These are phyloP conservation scores for Drosophila nr. perissopoda DNA, from an alignment of 2,888 invertebrate species.

Conservation along the genomic window DNA sequence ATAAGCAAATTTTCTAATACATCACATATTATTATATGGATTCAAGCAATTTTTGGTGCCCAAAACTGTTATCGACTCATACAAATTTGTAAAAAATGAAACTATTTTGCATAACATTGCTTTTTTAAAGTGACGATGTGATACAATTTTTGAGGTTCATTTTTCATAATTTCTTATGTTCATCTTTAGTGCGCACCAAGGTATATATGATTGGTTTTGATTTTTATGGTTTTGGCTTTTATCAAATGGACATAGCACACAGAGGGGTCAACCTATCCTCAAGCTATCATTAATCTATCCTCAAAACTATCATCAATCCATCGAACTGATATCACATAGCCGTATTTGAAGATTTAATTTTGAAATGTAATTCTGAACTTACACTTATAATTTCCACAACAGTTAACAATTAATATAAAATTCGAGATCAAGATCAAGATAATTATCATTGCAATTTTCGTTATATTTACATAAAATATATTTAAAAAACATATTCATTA, in stretches of 20 bases:
- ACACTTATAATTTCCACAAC: background rate
- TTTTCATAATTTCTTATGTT: background rate
- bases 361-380: no score
- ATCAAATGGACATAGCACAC: background rate
- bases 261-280: background rate
- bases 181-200: no score
- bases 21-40: background rate
- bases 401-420: background rate
- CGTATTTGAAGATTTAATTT: background rate
- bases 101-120: background rate
- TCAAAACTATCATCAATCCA: background rate
- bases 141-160: fast-evolving
- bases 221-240: background rate
- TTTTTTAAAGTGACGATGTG: background rate
- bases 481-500: background rate
- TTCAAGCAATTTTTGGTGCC: background rate
- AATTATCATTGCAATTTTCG: background rate
- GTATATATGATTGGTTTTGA: no score
- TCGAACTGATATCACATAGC: background rate
- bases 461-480: background rate
- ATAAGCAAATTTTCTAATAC: background rate
- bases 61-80: background rate
- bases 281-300: background rate
- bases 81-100: background rate
- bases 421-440: background rate